Evolutionary conservation across 1,140 invertebrate genomes (phyloP), one percentile per base, ranked within the genome.

Genomic region (Papilio glaucus): DNA sequence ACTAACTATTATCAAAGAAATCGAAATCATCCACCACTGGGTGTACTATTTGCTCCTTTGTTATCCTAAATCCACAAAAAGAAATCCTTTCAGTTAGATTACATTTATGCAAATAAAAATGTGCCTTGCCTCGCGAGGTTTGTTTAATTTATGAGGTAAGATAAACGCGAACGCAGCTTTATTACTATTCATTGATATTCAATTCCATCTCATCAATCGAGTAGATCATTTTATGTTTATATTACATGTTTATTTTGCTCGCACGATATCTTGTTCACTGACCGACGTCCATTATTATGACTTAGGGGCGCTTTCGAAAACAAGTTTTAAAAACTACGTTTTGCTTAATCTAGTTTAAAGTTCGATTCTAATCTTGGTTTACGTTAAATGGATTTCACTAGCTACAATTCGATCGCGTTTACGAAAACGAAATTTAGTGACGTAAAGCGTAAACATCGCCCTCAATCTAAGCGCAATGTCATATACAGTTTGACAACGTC

Each of bases 131-230:
- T 53, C 49, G 49, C 12, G 8, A 9, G 49, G 21, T 53, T 53
- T 53, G 49, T 53, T 53, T 53, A 53, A 53, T 53, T 53, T 53
- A 53, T 53, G 18, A 53, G 21, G 49, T 53, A 26, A 24, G 21
- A 33, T 33, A 33, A 33, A 33, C 29, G 2, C 6, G 29, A 45
- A 18, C 13, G 3, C 9, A 53, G 49, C 21, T 24, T 53, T 53
- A 24, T 26, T 53, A 53, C 49, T 12, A 53, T 53, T 26, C 49
- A 53, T 53, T 53, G 18, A 24, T 24, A 53, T 24, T 53, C 21
- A 53, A 53, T 53, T 9, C 21, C 2, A 12, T 24, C 21, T 45
- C n/a, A 18, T 33, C 6, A 33, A 33, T 33, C 29, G 29, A 45
- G 21, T 13, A 53, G 10, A 53, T 2, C 10, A 24, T 24, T n/a